Base-by-base conservation (phyloP, 2,888 invertebrate species). In the Microdon myrmicae region DNA sequence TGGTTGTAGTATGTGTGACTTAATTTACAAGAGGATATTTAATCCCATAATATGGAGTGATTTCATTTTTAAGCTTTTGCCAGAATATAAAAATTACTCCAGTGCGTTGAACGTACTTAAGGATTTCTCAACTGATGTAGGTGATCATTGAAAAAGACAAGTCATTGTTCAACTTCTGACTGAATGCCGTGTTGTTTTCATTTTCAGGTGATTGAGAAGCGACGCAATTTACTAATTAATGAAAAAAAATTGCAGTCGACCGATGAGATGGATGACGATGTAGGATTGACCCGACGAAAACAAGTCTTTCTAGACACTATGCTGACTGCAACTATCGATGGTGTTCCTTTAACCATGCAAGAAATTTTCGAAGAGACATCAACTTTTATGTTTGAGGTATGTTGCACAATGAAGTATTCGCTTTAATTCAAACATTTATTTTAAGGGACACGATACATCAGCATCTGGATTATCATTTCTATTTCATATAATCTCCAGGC, bases 401-500 rank as follows among this genome's bases (percentile, higher is more conserved):
- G 7, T 14, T 39, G 8, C 20, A 4, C 14, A 4, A 23, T 3
- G 4, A 12, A 13, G n/a, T 22, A 4, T n/a, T 17, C 1, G 35
- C 6, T n/a, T 9, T 8, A 14, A 14, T 8, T 16, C 10, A 7
- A 4, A 13, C 1, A 14, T 14, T n/a, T 14, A 8, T 35, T 67
- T 72, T 22, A 66, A 83, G 82, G 85, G 85, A 1, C 85, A 85
- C 54, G 85, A 86, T 66, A 86, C 86, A 0, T 85, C 85, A 0
- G 82, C 84, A 0, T 83, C 85, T 1, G 85, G 83, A 0, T 78
- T 85, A 4, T 76, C 79, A 0, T 86, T 83, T 71, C 72, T 81
- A 0, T 73, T 83, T 0, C 82, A 80, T 67, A 76, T 83, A 53
- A 74, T 86, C 0, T 83, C 85, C 1, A 78, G 81, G 43, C 75